Evolutionary conservation across 2,888 invertebrate species (phyloP), one percentile per base, ranked within the genome.

Genomic region (Nematopogon swammerdamellus): DNA sequence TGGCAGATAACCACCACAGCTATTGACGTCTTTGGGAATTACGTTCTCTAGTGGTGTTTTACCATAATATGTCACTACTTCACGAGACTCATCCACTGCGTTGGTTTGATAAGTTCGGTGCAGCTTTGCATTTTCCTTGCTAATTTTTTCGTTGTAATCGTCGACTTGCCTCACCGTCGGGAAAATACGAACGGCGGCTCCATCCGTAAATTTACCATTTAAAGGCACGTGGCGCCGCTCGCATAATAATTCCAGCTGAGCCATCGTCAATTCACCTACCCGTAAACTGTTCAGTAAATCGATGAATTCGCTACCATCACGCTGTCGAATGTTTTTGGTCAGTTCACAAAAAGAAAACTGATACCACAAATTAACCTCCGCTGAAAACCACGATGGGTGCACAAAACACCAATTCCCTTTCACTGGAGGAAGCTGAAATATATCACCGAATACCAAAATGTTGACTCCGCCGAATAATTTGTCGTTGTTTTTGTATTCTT

Each of bases 301-400:
- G 1, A 61, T 53, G 20, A 62, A 60, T 17, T 57, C 55, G 0
- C 0, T 16, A 25, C 64, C 64, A 50, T 57, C 54, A 30, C 52
- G 51, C 29, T 63, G 65, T 3, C 63, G 54, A 60, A 65, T 64
- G 19, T 66, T 65, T 30, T 58, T 56, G 0, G 57, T 59, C 1
- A 63, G 47, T 56, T 62, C 62, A 47, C 60, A 62, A 49, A 63
- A 57, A 0, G 52, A 52, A 45, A 60, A 60, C 17, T 57, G 50
- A 2, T 54, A 56, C 59, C 60, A 60, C 19, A 59, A 56, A 50
- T 59, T 50, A 2, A 59, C 30, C 52, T 59, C 62, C 2, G 58
- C 57, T 11, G 48, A 18, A 18, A 52, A 51, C 49, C 52, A 52
- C 19, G 49, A 4, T 25, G 25, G 25, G 4, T 59, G 57, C 2